Conservation (phyloP, 2,113 vertebrate species). For the Vulpes lagopus region DNA sequence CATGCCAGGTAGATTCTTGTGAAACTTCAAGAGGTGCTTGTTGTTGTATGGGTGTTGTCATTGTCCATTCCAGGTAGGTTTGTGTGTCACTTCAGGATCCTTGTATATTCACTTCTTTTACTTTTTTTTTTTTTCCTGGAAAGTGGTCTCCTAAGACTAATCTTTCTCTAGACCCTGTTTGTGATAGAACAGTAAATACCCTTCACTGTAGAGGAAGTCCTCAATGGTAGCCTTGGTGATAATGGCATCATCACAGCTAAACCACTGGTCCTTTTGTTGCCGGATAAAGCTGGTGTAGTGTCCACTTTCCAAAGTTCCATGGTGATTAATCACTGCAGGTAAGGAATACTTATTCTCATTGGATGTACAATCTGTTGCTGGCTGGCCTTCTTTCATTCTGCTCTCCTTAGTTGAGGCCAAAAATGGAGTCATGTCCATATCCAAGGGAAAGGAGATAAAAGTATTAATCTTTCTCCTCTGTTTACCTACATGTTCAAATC, state of each 20-base stretch:
- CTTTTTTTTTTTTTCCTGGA: not conserved
- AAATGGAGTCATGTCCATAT: constrained; percentile 99
- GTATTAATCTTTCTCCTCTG: constrained; percentile 98
- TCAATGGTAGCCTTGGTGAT: constrained; percentile 99
- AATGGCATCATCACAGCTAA: constrained; percentile 98
- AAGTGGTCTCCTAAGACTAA: constrained; percentile 16
- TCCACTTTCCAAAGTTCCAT: constrained; percentile 98
- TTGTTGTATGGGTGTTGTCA: constrained; percentile 12
- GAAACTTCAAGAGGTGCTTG: constrained; percentile 49
- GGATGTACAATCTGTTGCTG: constrained; percentile 93
- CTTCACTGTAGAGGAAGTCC: constrained; percentile 98
- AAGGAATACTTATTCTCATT: constrained; percentile 99
- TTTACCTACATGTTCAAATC: constrained; percentile 97
- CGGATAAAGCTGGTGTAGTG: constrained; percentile 99
- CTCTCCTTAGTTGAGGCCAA: constrained; percentile 98
- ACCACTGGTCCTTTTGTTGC: constrained; percentile 99
- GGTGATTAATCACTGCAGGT: constrained; percentile 99
- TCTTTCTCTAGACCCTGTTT: constrained; percentile 68
- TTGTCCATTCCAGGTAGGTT: constrained; percentile 55
- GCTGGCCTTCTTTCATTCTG: constrained; percentile 97
- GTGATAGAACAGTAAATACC: constrained; percentile 87
- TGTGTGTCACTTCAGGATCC: constrained; percentile 27
- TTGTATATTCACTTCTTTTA: not conserved
- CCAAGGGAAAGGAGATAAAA: constrained; percentile 97
- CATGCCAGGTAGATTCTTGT: constrained; percentile 42